phyloP scores from a whole-genome alignment of 2,113 vertebrate species.

The Chaetops frenatus region DNA sequence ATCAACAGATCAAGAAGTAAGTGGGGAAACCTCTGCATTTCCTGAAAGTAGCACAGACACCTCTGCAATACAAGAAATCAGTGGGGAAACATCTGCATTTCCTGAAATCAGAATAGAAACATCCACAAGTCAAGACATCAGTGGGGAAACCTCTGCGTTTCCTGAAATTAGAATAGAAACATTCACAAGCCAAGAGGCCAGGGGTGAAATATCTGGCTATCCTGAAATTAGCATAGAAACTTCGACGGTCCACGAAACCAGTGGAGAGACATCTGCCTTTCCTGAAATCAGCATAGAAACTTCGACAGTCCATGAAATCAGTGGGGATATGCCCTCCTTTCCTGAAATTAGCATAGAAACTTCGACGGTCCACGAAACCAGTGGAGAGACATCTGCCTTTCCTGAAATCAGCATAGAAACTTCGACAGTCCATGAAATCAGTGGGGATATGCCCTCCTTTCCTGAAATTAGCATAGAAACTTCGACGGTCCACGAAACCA shows the following conservation, averaged over 20 bases:
- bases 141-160: slow-evolving; percentile 42
- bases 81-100: slow-evolving; percentile 29
- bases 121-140: slow-evolving; percentile 56
- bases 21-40: slow-evolving; percentile 43
- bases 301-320: slow-evolving; percentile 22
- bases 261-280: slow-evolving; percentile 41
- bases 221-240: slow-evolving; percentile 64
- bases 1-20: neutral
- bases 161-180: slow-evolving; percentile 55
- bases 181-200: slow-evolving; percentile 11
- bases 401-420: slow-evolving; percentile 65
- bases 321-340: slow-evolving; percentile 54
- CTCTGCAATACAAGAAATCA: neutral
- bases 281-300: slow-evolving; percentile 59
- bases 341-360: slow-evolving; percentile 54
- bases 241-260: slow-evolving; percentile 36
- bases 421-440: slow-evolving; percentile 33
- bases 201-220: slow-evolving; percentile 51
- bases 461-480: slow-evolving; percentile 65
- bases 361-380: neutral
- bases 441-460: too few species aligned
- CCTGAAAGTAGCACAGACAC: slow-evolving; percentile 23
- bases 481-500: slow-evolving; percentile 33
- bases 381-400: slow-evolving; percentile 13
- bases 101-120: slow-evolving; percentile 30